Base-by-base conservation (phyloP, 2,888 invertebrate species). In the Idaea dimidiata region DNA sequence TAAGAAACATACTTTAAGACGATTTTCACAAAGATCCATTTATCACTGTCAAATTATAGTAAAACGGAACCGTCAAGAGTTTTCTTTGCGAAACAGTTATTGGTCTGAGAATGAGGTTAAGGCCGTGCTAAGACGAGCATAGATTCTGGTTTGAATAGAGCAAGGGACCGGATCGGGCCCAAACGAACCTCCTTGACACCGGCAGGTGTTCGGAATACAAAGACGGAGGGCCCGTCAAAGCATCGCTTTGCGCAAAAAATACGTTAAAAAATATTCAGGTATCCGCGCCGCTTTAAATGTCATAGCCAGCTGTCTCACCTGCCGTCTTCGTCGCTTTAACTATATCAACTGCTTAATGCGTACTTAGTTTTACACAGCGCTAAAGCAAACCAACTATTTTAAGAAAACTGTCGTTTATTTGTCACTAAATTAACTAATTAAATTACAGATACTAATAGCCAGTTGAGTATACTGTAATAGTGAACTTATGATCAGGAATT, bases 261-360 rank as follows among this genome's bases (percentile, higher is more conserved):
- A 63, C 62, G 67, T 74, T 71, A 78, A 83, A 86, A 85, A 79
- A 76, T 70, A 14, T 43, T 62, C 62, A 67, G 71, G 69, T 72
- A 73, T 78, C 70, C 74, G 74, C 75, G 75, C 75, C 81, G 79
- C 73, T 81, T 81, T 81, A 83, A 89, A 88, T 87, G 86, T 88
- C 86, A 84, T 79, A 79, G 80, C 79, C 90, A 90, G 87, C 89
- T 89, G 90, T 82, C 88, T 80, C 83, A 81, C 82, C 83, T 81
- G 81, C 82, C 72, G 43, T 43, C 71, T 72, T 77, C 74, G 74
- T 80, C 77, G 69, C 75, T 75, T 70, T 72, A 72, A 68, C 65
- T 66, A 59, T 62, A 64, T 53, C 58, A 43, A 43, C 10, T 0
- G 8, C 43, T 43, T 43, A 5, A 5, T 24, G 24, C 5, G 24